Evolutionary conservation across 1,140 invertebrate genomes (phyloP), one percentile per base, ranked within the genome.

Genomic region (Trachymyrmex septentrionalis): DNA sequence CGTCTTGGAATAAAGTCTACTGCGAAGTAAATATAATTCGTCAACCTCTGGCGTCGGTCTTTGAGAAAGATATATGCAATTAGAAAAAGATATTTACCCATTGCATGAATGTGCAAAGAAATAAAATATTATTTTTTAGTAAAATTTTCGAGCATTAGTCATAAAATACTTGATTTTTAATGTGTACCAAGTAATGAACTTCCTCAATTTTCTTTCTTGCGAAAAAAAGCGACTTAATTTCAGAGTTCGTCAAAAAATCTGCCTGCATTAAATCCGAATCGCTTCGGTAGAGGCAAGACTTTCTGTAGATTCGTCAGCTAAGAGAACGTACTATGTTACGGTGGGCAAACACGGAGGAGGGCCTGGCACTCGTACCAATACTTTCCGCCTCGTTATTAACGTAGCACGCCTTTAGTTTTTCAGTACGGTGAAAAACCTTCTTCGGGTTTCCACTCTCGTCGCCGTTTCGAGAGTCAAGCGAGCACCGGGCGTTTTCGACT

Each of bases 331-430:
- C 78, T 73, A 72, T 63, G 66, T 90, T 87, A 76, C 67, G 78
- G 44, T 71, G 59, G 38, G 63, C 84, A 89, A 90, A 89, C 72
- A 76, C 55, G 30, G 59, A 85, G 12, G 50, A 71, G 38, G 66
- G 55, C 14, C 19, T 30, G 14, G 63, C 30, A 90, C 44, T 67
- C 50, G 55, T 72, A 82, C 38, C 71, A 55, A 76, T 72, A 78
- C 72, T 81, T 85, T 64, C 48, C 14, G 53, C 69, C 53, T 78
- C 85, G 86, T 90, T 90, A 91, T 84, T 88, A 90, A 91, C 88
- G 76, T 86, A 64, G 77, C 27, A 77, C 82, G 53, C 84, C 72
- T 90, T 90, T 80, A 63, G 75, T 91, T 90, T 88, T 88, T 86
- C 86, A 87, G 30, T 66, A 63, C 63, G 34, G 64, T 86, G 38